Evolutionary conservation across 2,797 vertebrate species (phyloP).

Genomic region (Cuculus canorus): DNA sequence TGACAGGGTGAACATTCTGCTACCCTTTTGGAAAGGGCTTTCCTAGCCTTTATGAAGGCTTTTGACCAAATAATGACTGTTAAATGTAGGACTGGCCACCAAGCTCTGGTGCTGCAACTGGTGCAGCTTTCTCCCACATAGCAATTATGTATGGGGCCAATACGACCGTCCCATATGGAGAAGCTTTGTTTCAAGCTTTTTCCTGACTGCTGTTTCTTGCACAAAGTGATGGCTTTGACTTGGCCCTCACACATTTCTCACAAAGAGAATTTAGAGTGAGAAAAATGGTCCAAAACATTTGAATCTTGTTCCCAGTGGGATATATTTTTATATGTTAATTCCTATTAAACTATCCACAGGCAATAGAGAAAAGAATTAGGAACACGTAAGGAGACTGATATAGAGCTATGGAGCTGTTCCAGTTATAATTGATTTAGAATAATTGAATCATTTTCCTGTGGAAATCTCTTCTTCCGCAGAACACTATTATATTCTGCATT

Average conservation of each 20-base stretch:
- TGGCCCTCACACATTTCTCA: not conserved
- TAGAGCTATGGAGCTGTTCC: constrained; percentile 21
- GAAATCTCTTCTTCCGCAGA: constrained; percentile 42
- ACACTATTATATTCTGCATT: constrained; percentile 23
- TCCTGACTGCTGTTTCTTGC: not conserved
- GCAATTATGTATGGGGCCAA: not conserved
- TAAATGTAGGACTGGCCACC: not conserved
- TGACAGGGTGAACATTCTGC: not conserved
- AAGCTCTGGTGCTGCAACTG: not conserved
- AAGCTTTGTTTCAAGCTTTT: not conserved
- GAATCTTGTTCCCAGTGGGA: not conserved
- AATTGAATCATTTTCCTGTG: constrained; percentile 64
- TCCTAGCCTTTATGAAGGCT: not conserved
- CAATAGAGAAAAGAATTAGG: constrained; percentile 43
- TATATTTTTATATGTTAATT: constrained; percentile 40
- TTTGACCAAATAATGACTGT: not conserved
- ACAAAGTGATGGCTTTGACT: not conserved
- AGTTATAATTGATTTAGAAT: constrained; percentile 63
- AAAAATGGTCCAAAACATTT: not conserved
- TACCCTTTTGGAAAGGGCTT: not conserved
- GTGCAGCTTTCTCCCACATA: not conserved
- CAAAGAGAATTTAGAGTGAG: not conserved
- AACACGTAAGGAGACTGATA: constrained; percentile 36
- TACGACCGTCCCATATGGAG: not conserved
- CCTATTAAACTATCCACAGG: constrained; percentile 39